Evolutionary conservation across 2,888 invertebrate species (phyloP).

Genomic region (Acrobasis consociella): DNA sequence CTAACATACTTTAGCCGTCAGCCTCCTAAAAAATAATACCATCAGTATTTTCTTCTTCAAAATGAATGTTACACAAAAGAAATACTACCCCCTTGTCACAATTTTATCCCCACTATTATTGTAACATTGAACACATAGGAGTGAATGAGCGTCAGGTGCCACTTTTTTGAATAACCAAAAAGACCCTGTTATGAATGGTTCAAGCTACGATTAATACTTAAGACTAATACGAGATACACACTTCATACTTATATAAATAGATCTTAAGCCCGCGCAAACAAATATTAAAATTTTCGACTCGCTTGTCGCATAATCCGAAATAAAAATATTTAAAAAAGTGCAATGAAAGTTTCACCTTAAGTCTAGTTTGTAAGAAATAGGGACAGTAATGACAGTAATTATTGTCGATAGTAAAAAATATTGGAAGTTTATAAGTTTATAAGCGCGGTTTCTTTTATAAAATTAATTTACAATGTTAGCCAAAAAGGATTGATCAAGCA

Average conservation of each 20-base stretch:
- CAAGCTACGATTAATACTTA: constrained; percentile 49
- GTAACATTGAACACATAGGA: constrained; percentile 50
- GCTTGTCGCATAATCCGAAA: neutral
- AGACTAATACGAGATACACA: constrained; percentile 48
- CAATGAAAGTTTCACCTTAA: constrained; percentile 2
- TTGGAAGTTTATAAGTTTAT: constrained; percentile 11
- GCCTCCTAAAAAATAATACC: neutral
- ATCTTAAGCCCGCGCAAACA: constrained; percentile 36
- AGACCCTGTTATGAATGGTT: constrained; percentile 65
- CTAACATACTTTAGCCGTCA: too few relatives aligned
- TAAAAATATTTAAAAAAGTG: neutral
- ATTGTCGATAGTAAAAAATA: constrained; percentile 5
- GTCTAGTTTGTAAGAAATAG: constrained; percentile 10
- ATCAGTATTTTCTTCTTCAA: constrained; percentile 5
- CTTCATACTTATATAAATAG: constrained; percentile 40
- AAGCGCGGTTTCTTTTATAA: constrained; percentile 2
- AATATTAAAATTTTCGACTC: constrained; percentile 31
- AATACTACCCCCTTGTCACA: constrained; percentile 51
- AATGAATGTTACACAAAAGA: constrained; percentile 54
- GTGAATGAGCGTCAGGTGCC: constrained; percentile 56
- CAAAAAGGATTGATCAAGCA: too few relatives aligned
- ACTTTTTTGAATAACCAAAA: constrained; percentile 66
- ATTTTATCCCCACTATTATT: constrained; percentile 45
- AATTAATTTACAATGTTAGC: too few relatives aligned
- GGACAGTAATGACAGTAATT: neutral